Percentiles rank a stretch among this genome's conserved stretches.
phyloP scores from a whole-genome alignment of 2,797 vertebrate genomes.

The Aulostomus chinensis region DNA sequence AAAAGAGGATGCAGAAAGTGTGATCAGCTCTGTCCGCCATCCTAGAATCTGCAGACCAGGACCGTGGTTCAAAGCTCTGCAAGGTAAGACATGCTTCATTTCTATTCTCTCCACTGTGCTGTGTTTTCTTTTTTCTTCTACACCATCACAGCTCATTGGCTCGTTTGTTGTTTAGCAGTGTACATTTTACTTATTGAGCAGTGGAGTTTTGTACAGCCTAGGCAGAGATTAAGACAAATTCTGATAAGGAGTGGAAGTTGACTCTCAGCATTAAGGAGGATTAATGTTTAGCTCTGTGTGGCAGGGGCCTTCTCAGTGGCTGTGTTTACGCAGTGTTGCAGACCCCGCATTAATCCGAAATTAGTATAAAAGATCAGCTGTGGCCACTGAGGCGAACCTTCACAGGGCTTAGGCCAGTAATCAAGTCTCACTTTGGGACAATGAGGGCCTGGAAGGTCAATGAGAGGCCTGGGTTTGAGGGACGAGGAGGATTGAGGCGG shows the following conservation, averaged over 20 bases:
- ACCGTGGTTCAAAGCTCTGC: conserved; percentile 31
- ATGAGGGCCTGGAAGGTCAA: conserved; percentile 76
- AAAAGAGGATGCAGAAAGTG: no score
- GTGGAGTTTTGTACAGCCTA: conserved; percentile 88
- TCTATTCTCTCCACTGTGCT: no score
- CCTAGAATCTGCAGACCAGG: conserved; percentile 26
- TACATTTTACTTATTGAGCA: conserved; percentile 87
- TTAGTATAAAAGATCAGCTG: conserved; percentile 99
- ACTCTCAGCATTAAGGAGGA: conserved; percentile 99
- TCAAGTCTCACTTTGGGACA: conserved; percentile 84
- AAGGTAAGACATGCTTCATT: conserved; percentile 64
- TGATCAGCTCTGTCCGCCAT: no score
- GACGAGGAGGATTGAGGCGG: conserved; percentile 63
- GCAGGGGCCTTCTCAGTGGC: conserved; percentile 91
- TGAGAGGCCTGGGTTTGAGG: conserved; percentile 62
- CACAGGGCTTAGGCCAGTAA: conserved; percentile 88
- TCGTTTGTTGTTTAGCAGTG: conserved; percentile 80
- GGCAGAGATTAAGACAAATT: conserved; percentile 99
- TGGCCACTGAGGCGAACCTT: conserved; percentile 87
- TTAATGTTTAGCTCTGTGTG: conserved; percentile 98
- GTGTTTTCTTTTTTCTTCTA: neutral
- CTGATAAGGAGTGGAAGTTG: conserved; percentile 99
- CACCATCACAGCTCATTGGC: conserved; percentile 25
- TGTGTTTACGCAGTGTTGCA: conserved; percentile 95
- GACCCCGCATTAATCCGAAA: conserved; percentile 99